Conservation (phyloP, 2,797 vertebrate species). For the Notoglanidium macrostoma region DNA sequence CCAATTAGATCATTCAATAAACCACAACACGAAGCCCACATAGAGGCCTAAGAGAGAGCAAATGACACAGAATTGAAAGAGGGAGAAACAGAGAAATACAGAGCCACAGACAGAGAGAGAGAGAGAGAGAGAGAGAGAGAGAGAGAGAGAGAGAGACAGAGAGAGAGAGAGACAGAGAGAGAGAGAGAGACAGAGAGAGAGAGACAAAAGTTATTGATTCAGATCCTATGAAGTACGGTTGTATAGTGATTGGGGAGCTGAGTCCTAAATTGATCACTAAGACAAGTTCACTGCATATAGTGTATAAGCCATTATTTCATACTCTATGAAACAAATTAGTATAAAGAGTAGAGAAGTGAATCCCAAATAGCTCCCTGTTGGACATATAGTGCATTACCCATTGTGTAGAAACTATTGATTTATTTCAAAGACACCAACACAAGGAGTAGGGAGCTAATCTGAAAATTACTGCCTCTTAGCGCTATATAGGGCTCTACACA, state of each 20-base stretch:
- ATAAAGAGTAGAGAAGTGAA: not conserved
- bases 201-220: not conserved
- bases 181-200: too few species aligned
- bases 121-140: not conserved
- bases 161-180: not conserved
- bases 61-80: not conserved
- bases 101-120: not conserved
- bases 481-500: too few species aligned
- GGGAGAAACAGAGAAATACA: not conserved
- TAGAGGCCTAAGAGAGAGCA: constrained; percentile 81
- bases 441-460: not conserved
- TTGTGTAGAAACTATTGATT: constrained; percentile 8
- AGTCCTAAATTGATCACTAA: not conserved
- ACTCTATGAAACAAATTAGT: not conserved
- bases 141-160: constrained; percentile 7
- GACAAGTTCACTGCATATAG: not conserved
- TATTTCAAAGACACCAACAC: not conserved
- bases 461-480: not conserved
- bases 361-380: constrained; percentile 9
- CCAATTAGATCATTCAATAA: constrained; percentile 98
- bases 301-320: not conserved
- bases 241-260: not conserved
- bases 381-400: not conserved
- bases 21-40: constrained; percentile 98
- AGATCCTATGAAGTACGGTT: not conserved